Percentiles rank a stretch among this genome's conserved stretches.
Evolutionary conservation across 2,888 invertebrate genomes (phyloP).

Genomic region (Drosophila eohydei): DNA sequence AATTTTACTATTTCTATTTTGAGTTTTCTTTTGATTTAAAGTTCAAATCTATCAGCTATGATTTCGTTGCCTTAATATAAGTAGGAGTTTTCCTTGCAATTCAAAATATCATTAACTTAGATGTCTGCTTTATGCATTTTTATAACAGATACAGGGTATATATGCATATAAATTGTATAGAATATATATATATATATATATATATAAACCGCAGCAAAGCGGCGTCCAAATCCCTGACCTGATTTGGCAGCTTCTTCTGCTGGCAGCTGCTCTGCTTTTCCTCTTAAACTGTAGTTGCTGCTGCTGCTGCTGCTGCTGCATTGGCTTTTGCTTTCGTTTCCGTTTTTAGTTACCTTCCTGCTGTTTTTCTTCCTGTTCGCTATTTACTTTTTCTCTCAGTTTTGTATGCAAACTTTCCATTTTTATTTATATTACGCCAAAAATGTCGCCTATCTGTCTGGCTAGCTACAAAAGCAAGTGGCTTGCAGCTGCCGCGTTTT

Average conservation of each 20-base stretch:
- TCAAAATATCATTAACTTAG: no score
- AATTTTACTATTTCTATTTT: neutral
- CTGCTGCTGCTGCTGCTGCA: slow-evolving; percentile 44
- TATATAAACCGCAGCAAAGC: slow-evolving; percentile 17
- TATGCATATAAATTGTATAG: neutral
- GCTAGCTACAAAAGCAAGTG: slow-evolving; percentile 32
- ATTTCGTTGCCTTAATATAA: neutral
- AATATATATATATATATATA: neutral
- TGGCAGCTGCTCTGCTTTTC: slow-evolving; percentile 38
- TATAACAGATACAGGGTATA: slow-evolving; percentile 4
- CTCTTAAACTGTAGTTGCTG: slow-evolving; percentile 8
- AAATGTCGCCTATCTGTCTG: slow-evolving; percentile 71
- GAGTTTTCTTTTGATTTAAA: no score
- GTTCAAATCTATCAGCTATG: no score
- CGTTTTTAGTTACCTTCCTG: slow-evolving; percentile 71
- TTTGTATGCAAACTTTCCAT: slow-evolving; percentile 71
- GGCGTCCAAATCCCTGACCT: slow-evolving; percentile 72
- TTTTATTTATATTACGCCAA: slow-evolving; percentile 52
- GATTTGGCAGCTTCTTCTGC: slow-evolving; percentile 61
- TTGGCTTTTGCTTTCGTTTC: slow-evolving; percentile 64
- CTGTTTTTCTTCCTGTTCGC: slow-evolving; percentile 41
- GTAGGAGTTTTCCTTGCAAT: no score
- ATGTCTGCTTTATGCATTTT: neutral
- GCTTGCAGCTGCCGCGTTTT: slow-evolving; percentile 1
- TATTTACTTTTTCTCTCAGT: slow-evolving; percentile 45